These are phyloP conservation scores for Drosophila auraria DNA, from an alignment of 1,140 invertebrate species.

Conservation along the genomic window DNA sequence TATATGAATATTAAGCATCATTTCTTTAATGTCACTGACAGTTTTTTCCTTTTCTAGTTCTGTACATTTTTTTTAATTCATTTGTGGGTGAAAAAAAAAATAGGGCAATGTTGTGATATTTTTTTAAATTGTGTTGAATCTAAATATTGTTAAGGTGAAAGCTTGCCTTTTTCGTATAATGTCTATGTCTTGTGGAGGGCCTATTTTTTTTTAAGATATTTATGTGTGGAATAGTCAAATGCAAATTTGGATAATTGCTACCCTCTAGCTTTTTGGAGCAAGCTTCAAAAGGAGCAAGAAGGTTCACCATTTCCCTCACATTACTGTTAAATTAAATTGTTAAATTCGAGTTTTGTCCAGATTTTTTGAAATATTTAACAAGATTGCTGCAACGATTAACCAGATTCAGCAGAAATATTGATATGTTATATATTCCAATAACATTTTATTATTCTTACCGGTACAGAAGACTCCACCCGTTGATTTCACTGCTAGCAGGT, in stretches of 20 bases:
- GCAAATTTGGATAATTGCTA: background rate
- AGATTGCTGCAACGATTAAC: constrained; percentile 17
- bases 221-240: background rate
- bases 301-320: too few relatives aligned
- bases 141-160: background rate
- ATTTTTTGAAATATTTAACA: constrained; percentile 24
- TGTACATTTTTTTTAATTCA: constrained; percentile 2
- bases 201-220: constrained; percentile 8
- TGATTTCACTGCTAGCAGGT: too few relatives aligned
- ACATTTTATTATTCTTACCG: too few relatives aligned
- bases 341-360: constrained; percentile 11
- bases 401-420: background rate
- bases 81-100: constrained; percentile 14
- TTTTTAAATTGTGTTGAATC: constrained; percentile 5
- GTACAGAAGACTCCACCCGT: too few relatives aligned
- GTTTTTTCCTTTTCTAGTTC: too few relatives aligned
- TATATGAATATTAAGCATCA: constrained; percentile 2
- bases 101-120: constrained; percentile 9
- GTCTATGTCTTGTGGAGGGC: constrained; percentile 3
- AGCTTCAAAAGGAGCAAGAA: constrained; percentile 3
- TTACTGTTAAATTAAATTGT: constrained; percentile 13
- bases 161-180: constrained; percentile 14
- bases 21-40: background rate
- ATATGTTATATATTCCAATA: too few relatives aligned
- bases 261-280: constrained; percentile 14